Evolutionary conservation across 1,140 invertebrate genomes (phyloP), one percentile per base, ranked within the genome.

Genomic region (Trichogramma pretiosum): DNA sequence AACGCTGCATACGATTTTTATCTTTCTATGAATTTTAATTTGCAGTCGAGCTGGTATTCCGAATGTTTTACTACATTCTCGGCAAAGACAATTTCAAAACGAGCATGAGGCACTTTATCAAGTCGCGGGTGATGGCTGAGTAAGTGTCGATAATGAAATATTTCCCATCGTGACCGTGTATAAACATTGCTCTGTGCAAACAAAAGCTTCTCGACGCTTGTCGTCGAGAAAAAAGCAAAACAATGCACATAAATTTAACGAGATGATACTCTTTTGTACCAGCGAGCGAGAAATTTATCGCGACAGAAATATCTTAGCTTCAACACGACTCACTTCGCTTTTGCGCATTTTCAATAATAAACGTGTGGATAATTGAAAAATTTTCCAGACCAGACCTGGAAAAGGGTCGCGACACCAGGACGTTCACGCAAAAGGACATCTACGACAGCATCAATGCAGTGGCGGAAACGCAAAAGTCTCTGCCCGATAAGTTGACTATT

Each of bases 31-130:
- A 46, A 23, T 43, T 47, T 40, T 32, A 16, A 49, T 52, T 65
- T 58, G 39, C 72, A 80, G 83, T 85, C n/a, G 89, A 89, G 50
- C 74, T 92, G n/a, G 74, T 96, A 9, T 87, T 97, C 57, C 74
- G 92, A 32, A 97, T 97, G 92, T 81, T 97, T 61, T 85, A 89
- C 57, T 84, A 85, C 55, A 91, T 89, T 4, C 71, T 97, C 7
- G 87, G 89, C 4, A 78, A 81, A 37, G 68, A 78, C 4, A 83
- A 83, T 1, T 94, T 97, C 64, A 81, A 77, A 54, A 76, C 76
- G 51, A 88, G 84, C 11, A 60, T 94, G 28, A 76, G 78, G 50
- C 79, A 74, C 50, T 87, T 89, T 57, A 73, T 89, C 53, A 65
- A 75, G 14, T 68, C 78, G 42, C 69, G 64, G 49, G 61, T 46